A percentile compares a stretch with the other conserved stretches of the same genome.
Evolutionary conservation across 2,888 invertebrate species (phyloP).

Genomic region (Aporophyla lueneburgensis): DNA sequence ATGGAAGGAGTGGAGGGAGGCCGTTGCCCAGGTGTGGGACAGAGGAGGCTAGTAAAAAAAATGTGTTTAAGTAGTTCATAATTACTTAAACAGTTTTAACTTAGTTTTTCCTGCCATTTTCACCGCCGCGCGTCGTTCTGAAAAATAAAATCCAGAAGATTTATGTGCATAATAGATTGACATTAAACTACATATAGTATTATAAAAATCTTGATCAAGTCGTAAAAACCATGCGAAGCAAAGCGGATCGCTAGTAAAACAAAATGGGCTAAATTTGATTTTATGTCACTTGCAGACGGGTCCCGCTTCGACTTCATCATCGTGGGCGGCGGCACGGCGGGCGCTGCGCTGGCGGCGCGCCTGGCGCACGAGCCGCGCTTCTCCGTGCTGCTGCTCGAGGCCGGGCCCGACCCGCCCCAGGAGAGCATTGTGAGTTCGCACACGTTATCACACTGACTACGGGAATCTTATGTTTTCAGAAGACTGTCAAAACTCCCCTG

Average conservation of each 20-base stretch:
- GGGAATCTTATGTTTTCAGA: not conserved
- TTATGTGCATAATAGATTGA: too few species aligned
- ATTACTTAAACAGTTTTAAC: too few species aligned
- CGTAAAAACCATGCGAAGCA: too few species aligned
- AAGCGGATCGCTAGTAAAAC: not conserved
- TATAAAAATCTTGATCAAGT: too few species aligned
- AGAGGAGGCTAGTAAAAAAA: too few species aligned
- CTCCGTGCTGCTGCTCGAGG: constrained; percentile 83
- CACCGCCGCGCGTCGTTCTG: too few species aligned
- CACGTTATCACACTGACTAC: not conserved
- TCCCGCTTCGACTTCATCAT: constrained; percentile 82
- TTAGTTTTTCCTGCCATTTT: too few species aligned
- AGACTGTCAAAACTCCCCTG: not conserved
- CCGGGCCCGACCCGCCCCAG: constrained; percentile 81
- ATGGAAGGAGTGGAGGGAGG: too few species aligned
- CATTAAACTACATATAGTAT: too few species aligned
- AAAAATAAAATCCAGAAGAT: too few species aligned
- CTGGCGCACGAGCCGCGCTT: constrained; percentile 71
- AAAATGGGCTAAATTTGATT: not conserved
- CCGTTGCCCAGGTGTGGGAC: too few species aligned
- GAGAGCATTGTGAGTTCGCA: constrained; percentile 80
- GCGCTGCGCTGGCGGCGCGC: constrained; percentile 80
- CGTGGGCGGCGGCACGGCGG: constrained; percentile 84
- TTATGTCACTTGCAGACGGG: constrained; percentile 72
- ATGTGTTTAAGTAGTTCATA: too few species aligned